phyloP scores from a whole-genome alignment of 2,797 vertebrate species.

The Premnoplex brunnescens region DNA sequence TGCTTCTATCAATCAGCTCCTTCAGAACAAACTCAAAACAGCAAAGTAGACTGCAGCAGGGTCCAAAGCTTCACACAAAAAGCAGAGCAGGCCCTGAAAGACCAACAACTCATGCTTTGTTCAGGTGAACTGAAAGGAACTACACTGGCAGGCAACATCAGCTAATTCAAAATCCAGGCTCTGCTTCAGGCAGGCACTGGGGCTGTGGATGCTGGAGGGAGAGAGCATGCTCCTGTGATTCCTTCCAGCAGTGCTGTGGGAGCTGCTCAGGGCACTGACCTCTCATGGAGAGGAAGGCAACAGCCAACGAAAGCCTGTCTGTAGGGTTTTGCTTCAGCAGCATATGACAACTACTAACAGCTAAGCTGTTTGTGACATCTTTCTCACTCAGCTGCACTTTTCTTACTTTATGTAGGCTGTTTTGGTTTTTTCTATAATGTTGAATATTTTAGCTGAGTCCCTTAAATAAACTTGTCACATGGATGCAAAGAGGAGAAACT shows the following conservation, averaged over 20 bases:
- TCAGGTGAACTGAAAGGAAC: background rate
- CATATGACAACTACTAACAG: background rate
- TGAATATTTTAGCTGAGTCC: background rate
- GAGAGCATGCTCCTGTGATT: background rate
- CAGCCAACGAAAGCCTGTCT: background rate
- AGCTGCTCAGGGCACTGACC: background rate
- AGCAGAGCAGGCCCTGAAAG: background rate
- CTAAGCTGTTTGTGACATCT: background rate
- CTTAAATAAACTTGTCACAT: slow-evolving; percentile 21
- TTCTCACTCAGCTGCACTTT: background rate
- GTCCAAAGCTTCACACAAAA: background rate
- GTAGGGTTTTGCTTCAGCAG: background rate
- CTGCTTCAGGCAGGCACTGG: background rate
- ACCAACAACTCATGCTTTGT: background rate
- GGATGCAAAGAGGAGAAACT: background rate
- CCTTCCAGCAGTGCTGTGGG: background rate
- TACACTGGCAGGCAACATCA: background rate
- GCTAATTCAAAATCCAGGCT: background rate
- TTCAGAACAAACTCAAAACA: background rate
- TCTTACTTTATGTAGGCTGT: background rate
- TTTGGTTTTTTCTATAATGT: background rate
- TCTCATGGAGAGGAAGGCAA: background rate
- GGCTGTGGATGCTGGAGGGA: background rate
- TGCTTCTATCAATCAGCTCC: background rate
- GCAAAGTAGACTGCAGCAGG: background rate